These are phyloP conservation scores for Pogoniulus pusillus DNA, from an alignment of 2,797 vertebrate species.

Conservation along the genomic window DNA sequence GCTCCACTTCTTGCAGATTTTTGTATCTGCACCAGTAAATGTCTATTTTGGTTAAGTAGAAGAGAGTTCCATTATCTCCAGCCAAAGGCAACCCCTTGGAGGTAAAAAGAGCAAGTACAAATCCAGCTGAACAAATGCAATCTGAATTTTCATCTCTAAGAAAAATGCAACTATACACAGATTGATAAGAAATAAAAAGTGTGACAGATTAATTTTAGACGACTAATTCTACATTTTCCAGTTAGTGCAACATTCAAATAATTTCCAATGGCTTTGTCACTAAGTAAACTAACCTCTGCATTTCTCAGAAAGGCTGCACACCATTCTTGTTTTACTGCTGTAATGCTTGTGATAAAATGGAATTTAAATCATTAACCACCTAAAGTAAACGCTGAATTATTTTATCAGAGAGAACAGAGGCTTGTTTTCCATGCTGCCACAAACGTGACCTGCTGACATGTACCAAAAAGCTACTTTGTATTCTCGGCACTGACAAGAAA, in stretches of 20 bases:
- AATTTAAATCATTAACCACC: conserved; percentile 22
- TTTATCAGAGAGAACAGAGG: not conserved
- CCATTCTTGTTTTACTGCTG: not conserved
- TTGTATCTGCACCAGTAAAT: not conserved
- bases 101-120: not conserved
- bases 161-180: not conserved
- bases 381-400: conserved; percentile 39
- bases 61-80: not conserved
- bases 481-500: conserved; percentile 19
- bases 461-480: not conserved
- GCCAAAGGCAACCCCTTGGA: not conserved
- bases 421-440: conserved; percentile 8
- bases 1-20: not conserved
- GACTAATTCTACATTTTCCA: not conserved
- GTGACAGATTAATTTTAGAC: not conserved
- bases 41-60: not conserved
- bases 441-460: not conserved
- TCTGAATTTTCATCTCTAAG: not conserved
- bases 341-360: not conserved
- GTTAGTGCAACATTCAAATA: not conserved
- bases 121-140: not conserved
- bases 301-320: not conserved
- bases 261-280: not conserved
- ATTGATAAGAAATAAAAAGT: not conserved
- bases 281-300: not conserved